Percentiles rank a stretch among this genome's conserved stretches.
phyloP scores from a whole-genome alignment of 2,797 vertebrate species.

The Neoniphon sammara region DNA sequence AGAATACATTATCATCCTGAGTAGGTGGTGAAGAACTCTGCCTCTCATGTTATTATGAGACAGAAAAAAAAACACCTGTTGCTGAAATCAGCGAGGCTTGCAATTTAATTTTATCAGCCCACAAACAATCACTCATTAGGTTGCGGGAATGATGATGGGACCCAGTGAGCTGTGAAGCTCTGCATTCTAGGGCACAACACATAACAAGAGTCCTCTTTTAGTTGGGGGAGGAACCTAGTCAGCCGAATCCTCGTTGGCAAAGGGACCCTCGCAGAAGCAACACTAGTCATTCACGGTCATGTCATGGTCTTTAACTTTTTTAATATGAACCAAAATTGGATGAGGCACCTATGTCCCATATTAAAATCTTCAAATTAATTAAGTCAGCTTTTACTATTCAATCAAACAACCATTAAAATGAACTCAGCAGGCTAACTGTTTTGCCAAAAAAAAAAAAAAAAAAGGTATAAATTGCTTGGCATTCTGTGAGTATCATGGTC shows the following conservation, averaged over 20 bases:
- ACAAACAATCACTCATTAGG: slow-evolving; percentile 95
- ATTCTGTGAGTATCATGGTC: not conserved
- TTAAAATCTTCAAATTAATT: slow-evolving; percentile 59
- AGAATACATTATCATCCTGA: slow-evolving; percentile 71
- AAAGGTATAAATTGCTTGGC: slow-evolving; percentile 33
- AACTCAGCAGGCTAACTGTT: slow-evolving; percentile 59
- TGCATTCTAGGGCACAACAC: slow-evolving; percentile 84
- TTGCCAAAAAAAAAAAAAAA: slow-evolving; percentile 20
- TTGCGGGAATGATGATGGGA: slow-evolving; percentile 88
- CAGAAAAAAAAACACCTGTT: slow-evolving; percentile 90
- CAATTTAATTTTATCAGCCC: slow-evolving; percentile 97
- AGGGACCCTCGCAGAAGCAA: slow-evolving; percentile 58
- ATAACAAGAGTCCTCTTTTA: slow-evolving; percentile 82
- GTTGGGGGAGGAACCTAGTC: slow-evolving; percentile 82
- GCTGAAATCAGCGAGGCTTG: slow-evolving; percentile 91
- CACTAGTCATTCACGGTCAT: slow-evolving; percentile 67
- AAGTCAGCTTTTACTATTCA: slow-evolving; percentile 57
- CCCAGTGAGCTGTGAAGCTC: slow-evolving; percentile 87
- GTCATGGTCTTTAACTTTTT: slow-evolving; percentile 74
- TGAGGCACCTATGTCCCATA: slow-evolving; percentile 59
- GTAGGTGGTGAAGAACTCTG: slow-evolving; percentile 64
- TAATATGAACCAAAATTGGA: slow-evolving; percentile 60
- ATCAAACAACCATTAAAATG: slow-evolving; percentile 66
- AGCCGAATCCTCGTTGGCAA: slow-evolving; percentile 82
- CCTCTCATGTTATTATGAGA: slow-evolving; percentile 72